Base-by-base conservation (phyloP, 2,888 invertebrate genomes). In the Leptopilina syphax region DNA sequence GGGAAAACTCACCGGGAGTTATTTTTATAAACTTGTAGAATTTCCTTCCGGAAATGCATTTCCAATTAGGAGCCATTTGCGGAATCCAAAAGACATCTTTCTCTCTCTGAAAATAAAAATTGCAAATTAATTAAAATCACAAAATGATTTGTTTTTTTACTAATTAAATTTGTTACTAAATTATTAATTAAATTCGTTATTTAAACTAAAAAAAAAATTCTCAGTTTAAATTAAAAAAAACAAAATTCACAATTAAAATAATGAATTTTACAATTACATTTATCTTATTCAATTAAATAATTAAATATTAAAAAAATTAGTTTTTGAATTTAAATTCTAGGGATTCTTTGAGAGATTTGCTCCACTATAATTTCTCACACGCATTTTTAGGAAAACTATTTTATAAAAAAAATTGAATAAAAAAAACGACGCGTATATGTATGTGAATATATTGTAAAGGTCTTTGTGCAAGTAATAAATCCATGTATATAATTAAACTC, bases 371-470 rank as follows among this genome's bases (percentile, higher is more conserved):
- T 78, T 76, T 77, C 79, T 81, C 77, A 79, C 76, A 77, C 80
- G 79, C 78, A 65, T 24, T 66, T 66, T 68, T 50, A 70, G 34
- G 76, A 67, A 47, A 57, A 70, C 13, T 70, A 73, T 73, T 73
- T 73, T 57, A 83, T 83, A 82, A 84, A 84, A 84, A 84, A 83
- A 81, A 79, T 80, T 66, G 84, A 83, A 82, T 77, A 81, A 60
- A 54, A 54, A 67, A 54, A 81, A 81, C 81, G 82, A 66, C 81
- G 57, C 76, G 77, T 80, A 81, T 83, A 83, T 83, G 84, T 81
- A 86, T 86, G 84, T 85, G 85, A 85, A 85, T 83, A 86, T 86
- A 84, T 82, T 87, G 85, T 87, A 85, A 83, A 85, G 84, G 84
- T 84, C 84, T 84, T 85, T 84, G 83, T 84, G 84, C 80, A 84